Base-by-base conservation (phyloP, 2,113 vertebrate genomes). In the Gavia stellata region DNA sequence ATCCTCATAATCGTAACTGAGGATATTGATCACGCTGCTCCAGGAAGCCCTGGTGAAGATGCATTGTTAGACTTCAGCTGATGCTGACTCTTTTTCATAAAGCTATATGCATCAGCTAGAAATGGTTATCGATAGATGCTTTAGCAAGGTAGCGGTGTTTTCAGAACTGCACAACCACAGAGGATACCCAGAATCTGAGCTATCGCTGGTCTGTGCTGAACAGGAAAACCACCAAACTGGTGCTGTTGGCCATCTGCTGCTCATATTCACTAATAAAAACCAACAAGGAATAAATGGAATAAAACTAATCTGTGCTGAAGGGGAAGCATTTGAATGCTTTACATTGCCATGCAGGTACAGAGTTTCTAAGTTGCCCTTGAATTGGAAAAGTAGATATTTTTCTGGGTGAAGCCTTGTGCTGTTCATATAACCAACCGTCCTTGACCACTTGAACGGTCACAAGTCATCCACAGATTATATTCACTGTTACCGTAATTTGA, bases 1-100 rank as follows among this genome's bases (percentile, higher is more conserved):
- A 31, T 96, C 92, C 94, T 95, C 94, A 96, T 97, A 97, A 96
- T 96, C 96, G 97, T 96, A 77, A 70, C 96, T 74, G 87, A 90
- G 58, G 82, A 81, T 96, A 97, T 93, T 88, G 96, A 97, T 96
- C 3, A 2, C 6, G 5, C 53, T 55, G 71, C 90, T 84, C 47
- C 86, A 95, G 56, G 74, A 94, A 92, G 84, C 71, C 81, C 83
- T 95, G 68, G 58, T 79, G 70, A 50, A 75, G 52, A 73, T 9
- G 21, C 45, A 62, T 34, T 78, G 92, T 84, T 88, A 92, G 75
- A 77, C 93, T 96, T 86, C 90, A 94, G 89, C 80, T 92, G 89
- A 96, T 91, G 94, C 58, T 26, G 50, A 55, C 53, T 86, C 73
- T 94, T 95, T 96, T 93, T 59, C 73, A 92, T 68, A 97, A 89